Base-by-base conservation (phyloP, 1,140 invertebrate genomes). In the Samia ricini region DNA sequence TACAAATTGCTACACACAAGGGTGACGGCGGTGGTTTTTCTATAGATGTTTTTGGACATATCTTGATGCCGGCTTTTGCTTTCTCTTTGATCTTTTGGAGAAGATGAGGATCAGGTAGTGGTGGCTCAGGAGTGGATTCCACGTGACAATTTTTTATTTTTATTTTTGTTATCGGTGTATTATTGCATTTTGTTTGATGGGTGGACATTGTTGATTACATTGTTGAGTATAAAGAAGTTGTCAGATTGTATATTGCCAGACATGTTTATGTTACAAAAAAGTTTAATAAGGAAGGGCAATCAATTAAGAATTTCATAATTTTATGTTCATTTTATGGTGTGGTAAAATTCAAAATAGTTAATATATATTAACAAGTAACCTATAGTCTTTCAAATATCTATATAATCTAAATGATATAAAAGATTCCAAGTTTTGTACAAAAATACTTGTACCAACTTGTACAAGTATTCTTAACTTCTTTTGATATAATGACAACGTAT, bases 51-150 rank as follows among this genome's bases (percentile, higher is more conserved):
- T 68, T 70, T 0, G 75, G 75, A 58, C 77, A 82, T 67, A 81
- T 68, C 54, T 74, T 81, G 12, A 77, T 73, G 29, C 81, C 81
- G 33, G 76, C 77, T 65, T 81, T 79, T 49, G 73, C 58, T 19
- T 74, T 72, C 18, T 76, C 63, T 57, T 59, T 63, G 6, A 74
- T 78, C n/a, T 66, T 70, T 56, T 85, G 81, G 56, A 78, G 26
- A 36, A 73, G 66, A 42, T 81, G 83, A 4, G 65, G 66, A n/a
- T 73, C 74, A 0, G 79, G 76, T 51, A 72, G 77, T 1, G 74
- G 69, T 0, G 71, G 72, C n/a, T 76, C 79, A 15, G 77, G 77
- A 10, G 52, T 59, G 8, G 72, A 69, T 48, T 81, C 74, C 15
- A 79, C 66, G 6, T 61, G 64, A 63, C 83, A 85, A 67, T 74